These are phyloP conservation scores for Drosophila neotestacea DNA, from an alignment of 2,888 invertebrate species.

Conservation along the genomic window DNA sequence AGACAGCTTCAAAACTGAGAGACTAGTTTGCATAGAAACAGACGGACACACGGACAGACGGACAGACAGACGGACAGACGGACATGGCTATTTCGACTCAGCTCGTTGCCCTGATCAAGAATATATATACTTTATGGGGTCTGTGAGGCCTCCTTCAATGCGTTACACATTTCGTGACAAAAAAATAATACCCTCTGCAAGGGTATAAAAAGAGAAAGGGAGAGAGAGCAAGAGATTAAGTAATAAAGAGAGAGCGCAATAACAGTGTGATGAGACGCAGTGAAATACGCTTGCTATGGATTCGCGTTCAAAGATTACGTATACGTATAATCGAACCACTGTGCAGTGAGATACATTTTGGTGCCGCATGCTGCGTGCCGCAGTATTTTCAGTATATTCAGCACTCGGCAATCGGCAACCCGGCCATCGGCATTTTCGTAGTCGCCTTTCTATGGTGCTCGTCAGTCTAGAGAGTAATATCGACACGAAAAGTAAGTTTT, in stretches of 20 bases:
- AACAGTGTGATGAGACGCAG: slow-evolving; percentile 14
- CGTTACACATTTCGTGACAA: too few relatives aligned
- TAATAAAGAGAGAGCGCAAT: background rate
- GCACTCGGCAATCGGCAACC: slow-evolving; percentile 59
- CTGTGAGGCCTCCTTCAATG: too few relatives aligned
- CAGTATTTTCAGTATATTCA: slow-evolving; percentile 48
- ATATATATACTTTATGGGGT: too few relatives aligned
- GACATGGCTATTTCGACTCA: too few relatives aligned
- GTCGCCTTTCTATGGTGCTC: slow-evolving; percentile 49
- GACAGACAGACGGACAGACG: too few relatives aligned
- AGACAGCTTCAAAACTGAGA: too few relatives aligned
- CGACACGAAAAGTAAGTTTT: slow-evolving; percentile 85
- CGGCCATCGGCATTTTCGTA: slow-evolving; percentile 63
- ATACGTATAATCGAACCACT: slow-evolving; percentile 29
- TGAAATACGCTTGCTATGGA: background rate
- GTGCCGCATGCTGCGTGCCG: slow-evolving; percentile 71
- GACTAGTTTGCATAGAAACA: too few relatives aligned
- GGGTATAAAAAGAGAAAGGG: slow-evolving; percentile 1
- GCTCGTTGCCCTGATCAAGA: too few relatives aligned
- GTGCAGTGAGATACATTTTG: slow-evolving; percentile 46
- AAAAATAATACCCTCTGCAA: too few relatives aligned
- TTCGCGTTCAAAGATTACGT: slow-evolving; percentile 4
- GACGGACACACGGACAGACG: too few relatives aligned
- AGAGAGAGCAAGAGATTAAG: background rate
- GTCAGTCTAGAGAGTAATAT: slow-evolving; percentile 85